phyloP scores from a whole-genome alignment of 1,140 invertebrate genomes.

The Sitobion miscanthi region DNA sequence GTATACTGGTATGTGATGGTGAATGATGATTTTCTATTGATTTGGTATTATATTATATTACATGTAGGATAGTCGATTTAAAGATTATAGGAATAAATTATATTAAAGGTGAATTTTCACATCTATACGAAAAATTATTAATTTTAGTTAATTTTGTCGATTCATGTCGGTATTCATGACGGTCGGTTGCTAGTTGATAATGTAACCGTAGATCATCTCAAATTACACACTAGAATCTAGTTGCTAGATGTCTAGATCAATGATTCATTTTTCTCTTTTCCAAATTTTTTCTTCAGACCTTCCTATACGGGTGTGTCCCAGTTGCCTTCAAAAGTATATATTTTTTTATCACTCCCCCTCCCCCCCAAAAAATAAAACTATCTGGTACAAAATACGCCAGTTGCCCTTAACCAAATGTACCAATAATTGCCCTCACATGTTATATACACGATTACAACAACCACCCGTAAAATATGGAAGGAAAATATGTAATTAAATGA shows the following conservation, averaged over 20 bases:
- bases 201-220: not conserved
- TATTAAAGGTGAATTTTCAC: not conserved
- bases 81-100: not conserved
- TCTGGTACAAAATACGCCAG: too few relatives aligned
- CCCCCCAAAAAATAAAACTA: too few relatives aligned
- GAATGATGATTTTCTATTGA: not conserved
- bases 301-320: too few relatives aligned
- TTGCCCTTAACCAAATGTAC: too few relatives aligned
- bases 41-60: not conserved
- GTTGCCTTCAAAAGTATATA: too few relatives aligned
- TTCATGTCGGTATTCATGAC: not conserved
- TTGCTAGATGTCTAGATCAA: not conserved
- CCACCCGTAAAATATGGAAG: too few relatives aligned
- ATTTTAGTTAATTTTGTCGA: not conserved
- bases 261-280: not conserved
- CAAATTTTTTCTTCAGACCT: too few relatives aligned
- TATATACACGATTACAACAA: too few relatives aligned
- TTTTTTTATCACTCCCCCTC: too few relatives aligned
- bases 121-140: not conserved
- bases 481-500: too few relatives aligned
- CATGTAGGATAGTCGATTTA: not conserved
- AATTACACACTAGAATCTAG: not conserved
- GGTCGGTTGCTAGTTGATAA: not conserved
- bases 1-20: not conserved
- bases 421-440: too few relatives aligned